Conservation (phyloP, 2,888 invertebrate genomes). For the Chalcosyrphus nemorum region DNA sequence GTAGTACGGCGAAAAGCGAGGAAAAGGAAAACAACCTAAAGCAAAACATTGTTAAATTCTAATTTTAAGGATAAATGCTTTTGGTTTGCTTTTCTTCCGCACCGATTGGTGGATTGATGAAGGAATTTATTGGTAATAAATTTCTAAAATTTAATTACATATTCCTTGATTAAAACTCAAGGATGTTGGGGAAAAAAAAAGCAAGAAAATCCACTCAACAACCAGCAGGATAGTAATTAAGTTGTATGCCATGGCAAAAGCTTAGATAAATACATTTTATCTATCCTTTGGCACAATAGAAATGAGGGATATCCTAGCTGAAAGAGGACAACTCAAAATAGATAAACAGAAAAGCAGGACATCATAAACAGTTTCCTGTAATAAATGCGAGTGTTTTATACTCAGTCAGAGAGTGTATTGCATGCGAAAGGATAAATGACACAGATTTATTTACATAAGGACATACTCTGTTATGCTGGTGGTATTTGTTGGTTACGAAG, state of each 20-base stretch:
- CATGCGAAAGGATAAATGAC: constrained; percentile 49
- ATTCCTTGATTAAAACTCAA: constrained; percentile 39
- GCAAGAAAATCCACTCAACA: background rate
- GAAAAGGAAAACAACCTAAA: no score
- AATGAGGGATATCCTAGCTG: constrained; percentile 12
- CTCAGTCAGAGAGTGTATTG: constrained; percentile 65
- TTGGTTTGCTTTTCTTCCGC: background rate
- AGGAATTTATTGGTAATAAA: constrained; percentile 34
- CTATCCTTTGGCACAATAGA: background rate
- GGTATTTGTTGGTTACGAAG: background rate
- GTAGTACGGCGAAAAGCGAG: background rate
- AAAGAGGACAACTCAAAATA: background rate
- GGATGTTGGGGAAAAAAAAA: background rate
- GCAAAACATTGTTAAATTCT: constrained; percentile 41
- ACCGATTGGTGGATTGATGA: background rate
- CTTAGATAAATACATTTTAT: constrained; percentile 1
- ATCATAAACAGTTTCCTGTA: constrained; percentile 60
- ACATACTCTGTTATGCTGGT: constrained; percentile 14
- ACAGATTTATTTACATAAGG: constrained; percentile 61
- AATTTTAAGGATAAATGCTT: constrained; percentile 30
- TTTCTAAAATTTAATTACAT: constrained; percentile 41
- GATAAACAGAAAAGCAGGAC: constrained; percentile 40
- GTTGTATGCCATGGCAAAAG: background rate
- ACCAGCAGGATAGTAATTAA: background rate
- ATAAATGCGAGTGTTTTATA: constrained; percentile 60